Evolutionary conservation across 2,888 invertebrate genomes (phyloP).

Genomic region (Plutella xylostella): DNA sequence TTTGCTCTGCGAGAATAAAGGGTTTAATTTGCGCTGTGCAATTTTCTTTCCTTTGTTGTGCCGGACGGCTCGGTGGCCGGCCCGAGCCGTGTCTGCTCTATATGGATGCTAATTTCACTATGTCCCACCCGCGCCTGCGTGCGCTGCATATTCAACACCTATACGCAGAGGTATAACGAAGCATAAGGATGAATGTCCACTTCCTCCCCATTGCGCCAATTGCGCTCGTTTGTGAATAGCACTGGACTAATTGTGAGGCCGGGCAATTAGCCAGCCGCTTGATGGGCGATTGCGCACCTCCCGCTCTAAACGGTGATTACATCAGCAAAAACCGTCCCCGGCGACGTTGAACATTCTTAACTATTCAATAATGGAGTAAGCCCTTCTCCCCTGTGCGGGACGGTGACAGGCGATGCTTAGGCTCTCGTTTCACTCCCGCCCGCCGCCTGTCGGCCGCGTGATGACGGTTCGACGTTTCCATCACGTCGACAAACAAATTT

Average conservation of each 20-base stretch:
- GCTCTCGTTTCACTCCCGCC: conserved; percentile 8
- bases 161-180: background rate
- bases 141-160: conserved; percentile 1
- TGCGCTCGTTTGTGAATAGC: conserved; percentile 54
- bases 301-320: background rate
- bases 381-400: too few relatives aligned
- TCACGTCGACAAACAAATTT: too few relatives aligned
- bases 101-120: too few relatives aligned
- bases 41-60: too few relatives aligned
- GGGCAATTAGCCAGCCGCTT: conserved; percentile 45
- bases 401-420: background rate
- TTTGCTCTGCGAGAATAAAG: too few relatives aligned
- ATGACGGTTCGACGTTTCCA: conserved; percentile 24
- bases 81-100: too few relatives aligned
- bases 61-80: too few relatives aligned
- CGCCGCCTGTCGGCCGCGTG: conserved; percentile 16
- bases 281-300: conserved; percentile 24
- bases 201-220: conserved; percentile 65
- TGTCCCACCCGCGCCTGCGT: too few relatives aligned
- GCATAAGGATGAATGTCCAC: conserved; percentile 46
- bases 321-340: too few relatives aligned
- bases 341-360: too few relatives aligned
- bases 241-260: conserved; percentile 54
- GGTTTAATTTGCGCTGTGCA: too few relatives aligned
- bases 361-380: too few relatives aligned